Percentiles rank a stretch among this genome's conserved stretches.
phyloP scores from a whole-genome alignment of 2,797 vertebrate genomes.

The Microctenopoma steveboyesi region DNA sequence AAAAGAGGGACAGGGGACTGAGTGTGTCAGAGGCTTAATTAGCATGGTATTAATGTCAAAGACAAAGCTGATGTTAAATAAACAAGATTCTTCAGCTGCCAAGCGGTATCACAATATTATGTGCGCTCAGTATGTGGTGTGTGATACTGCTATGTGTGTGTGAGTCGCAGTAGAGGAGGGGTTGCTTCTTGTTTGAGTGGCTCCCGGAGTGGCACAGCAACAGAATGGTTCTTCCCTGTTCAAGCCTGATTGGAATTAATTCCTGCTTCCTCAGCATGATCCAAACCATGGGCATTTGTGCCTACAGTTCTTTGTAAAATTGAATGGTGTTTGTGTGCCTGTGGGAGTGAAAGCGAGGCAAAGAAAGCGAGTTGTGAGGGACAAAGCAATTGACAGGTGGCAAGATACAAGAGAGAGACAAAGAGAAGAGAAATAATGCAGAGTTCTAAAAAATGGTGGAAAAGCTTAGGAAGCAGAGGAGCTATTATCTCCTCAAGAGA shows the following conservation, averaged over 20 bases:
- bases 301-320: conserved; percentile 66
- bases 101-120: conserved; percentile 35
- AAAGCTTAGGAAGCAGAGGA: conserved; percentile 2
- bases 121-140: conserved; percentile 18
- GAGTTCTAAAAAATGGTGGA: conserved; percentile 28
- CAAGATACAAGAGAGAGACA: conserved; percentile 11
- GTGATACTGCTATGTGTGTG: neutral
- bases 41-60: conserved; percentile 67
- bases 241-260: conserved; percentile 84
- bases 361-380: neutral
- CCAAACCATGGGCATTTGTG: conserved; percentile 63
- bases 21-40: conserved; percentile 62
- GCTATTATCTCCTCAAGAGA: conserved; percentile 29
- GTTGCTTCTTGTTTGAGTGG: conserved; percentile 56
- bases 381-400: conserved; percentile 19
- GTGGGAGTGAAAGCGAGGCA: neutral
- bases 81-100: conserved; percentile 54
- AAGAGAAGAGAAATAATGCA: conserved; percentile 15
- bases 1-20: conserved; percentile 63
- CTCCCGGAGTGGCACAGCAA: conserved; percentile 70
- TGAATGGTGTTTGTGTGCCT: conserved; percentile 37
- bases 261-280: conserved; percentile 83
- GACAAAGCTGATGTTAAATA: conserved; percentile 49
- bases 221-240: conserved; percentile 68
- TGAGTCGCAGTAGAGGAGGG: conserved; percentile 19